phyloP scores from a whole-genome alignment of 2,797 vertebrate species.

The Schizopygopsis malacanthus region DNA sequence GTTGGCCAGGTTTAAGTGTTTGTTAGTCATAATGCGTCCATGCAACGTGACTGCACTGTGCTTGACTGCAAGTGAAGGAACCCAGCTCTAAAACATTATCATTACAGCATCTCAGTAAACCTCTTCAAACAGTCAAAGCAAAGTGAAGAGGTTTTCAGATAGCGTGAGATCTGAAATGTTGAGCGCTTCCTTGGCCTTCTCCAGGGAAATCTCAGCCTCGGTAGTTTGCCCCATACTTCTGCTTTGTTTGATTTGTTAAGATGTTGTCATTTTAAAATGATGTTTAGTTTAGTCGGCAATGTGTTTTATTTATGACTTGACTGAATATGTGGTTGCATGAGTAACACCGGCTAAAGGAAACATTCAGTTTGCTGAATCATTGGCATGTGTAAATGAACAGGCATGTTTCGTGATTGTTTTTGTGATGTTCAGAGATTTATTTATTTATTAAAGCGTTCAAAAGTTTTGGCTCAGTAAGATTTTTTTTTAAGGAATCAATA shows the following conservation, averaged over 20 bases:
- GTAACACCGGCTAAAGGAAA: not conserved
- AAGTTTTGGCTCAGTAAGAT: not conserved
- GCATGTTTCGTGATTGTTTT: not conserved
- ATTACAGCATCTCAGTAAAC: slow-evolving; percentile 15
- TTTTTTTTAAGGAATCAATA: not conserved
- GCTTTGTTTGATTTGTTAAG: not conserved
- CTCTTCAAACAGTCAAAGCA: slow-evolving; percentile 8
- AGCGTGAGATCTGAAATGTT: slow-evolving; percentile 27
- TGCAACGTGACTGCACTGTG: slow-evolving; percentile 8
- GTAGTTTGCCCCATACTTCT: not conserved
- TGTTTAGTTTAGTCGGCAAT: not conserved
- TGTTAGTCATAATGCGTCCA: slow-evolving; percentile 9
- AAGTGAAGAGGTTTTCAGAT: slow-evolving; percentile 20
- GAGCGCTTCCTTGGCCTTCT: slow-evolving; percentile 1
- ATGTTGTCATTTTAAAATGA: not conserved
- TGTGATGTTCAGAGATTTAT: not conserved
- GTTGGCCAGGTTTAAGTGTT: slow-evolving; percentile 28
- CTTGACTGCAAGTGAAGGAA: not conserved
- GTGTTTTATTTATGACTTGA: slow-evolving; percentile 14
- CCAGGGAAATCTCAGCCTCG: not conserved
- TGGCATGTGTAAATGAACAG: not conserved
- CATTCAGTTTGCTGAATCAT: not conserved
- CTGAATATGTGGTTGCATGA: not conserved
- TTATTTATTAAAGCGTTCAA: not conserved
- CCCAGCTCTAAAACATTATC: slow-evolving; percentile 6